These are phyloP conservation scores for Ranitomeya imitator DNA, from an alignment of 2,113 vertebrate species.

Conservation along the genomic window DNA sequence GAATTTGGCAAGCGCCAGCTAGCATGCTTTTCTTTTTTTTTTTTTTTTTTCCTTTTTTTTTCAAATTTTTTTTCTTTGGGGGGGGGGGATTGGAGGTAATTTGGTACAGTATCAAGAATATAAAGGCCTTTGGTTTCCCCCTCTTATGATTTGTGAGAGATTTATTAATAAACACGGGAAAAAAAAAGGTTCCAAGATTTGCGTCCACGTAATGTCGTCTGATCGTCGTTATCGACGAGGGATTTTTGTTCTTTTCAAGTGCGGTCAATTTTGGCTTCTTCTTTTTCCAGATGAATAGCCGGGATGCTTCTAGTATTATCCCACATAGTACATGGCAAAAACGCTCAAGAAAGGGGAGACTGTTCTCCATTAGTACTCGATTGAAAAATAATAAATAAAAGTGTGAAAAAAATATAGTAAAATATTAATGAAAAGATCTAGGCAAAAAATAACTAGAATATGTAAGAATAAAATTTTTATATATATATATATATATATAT, in stretches of 20 bases:
- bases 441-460: too few relatives aligned
- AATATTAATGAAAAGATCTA: too few relatives aligned
- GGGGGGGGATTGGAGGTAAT: constrained; percentile 17
- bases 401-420: too few relatives aligned
- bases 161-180: constrained; percentile 58
- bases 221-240: constrained; percentile 1
- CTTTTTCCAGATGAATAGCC: neutral
- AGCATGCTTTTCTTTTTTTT: constrained; percentile 53
- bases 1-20: constrained; percentile 74
- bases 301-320: neutral
- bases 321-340: neutral
- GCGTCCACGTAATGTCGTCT: neutral
- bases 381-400: too few relatives aligned
- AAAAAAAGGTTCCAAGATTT: constrained; percentile 27
- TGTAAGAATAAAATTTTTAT: too few relatives aligned
- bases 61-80: neutral
- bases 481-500: too few relatives aligned
- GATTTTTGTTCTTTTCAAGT: constrained; percentile 25
- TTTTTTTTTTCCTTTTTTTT: constrained; percentile 8
- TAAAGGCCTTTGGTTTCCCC: constrained; percentile 53
- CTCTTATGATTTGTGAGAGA: constrained; percentile 31
- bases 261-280: constrained; percentile 19
- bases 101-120: constrained; percentile 61
- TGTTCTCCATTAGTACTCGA: too few relatives aligned
- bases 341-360: neutral